Percentiles rank a stretch among this genome's conserved stretches.
Evolutionary conservation across 2,113 vertebrate genomes (phyloP).

Genomic region (Indicator maculatus): DNA sequence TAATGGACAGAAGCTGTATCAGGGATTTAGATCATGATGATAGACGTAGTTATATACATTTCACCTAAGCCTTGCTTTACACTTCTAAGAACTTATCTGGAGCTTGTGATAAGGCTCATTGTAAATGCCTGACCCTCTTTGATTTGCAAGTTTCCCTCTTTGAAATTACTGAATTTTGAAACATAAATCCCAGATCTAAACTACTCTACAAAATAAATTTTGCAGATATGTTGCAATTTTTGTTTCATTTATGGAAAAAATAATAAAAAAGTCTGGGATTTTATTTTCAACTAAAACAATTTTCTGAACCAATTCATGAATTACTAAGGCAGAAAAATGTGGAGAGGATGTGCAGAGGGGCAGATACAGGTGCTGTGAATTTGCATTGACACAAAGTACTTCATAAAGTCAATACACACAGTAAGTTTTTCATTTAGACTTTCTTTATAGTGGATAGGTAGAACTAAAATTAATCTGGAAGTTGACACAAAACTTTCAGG

Average conservation of each 20-base stretch:
- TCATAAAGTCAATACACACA: accelerated
- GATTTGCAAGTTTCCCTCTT: neutral
- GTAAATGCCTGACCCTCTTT: neutral
- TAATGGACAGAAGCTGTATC: neutral
- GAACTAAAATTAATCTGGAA: neutral
- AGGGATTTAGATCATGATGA: neutral
- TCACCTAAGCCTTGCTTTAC: neutral
- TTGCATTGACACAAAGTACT: neutral
- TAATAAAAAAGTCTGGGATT: neutral
- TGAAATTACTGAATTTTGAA: neutral
- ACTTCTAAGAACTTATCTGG: neutral
- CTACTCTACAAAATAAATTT: neutral
- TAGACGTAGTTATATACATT: neutral
- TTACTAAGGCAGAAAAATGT: neutral
- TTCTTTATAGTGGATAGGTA: neutral
- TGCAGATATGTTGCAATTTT: neutral
- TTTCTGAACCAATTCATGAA: neutral
- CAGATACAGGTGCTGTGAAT: neutral
- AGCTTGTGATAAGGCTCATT: neutral
- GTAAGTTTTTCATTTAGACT: neutral
- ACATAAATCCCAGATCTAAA: neutral
- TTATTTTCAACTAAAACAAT: neutral
- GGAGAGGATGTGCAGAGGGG: neutral
- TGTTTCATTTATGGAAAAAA: neutral
- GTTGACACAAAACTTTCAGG: neutral